Conservation (phyloP, 92 coral and sea anemone species). For the Porites rus region DNA sequence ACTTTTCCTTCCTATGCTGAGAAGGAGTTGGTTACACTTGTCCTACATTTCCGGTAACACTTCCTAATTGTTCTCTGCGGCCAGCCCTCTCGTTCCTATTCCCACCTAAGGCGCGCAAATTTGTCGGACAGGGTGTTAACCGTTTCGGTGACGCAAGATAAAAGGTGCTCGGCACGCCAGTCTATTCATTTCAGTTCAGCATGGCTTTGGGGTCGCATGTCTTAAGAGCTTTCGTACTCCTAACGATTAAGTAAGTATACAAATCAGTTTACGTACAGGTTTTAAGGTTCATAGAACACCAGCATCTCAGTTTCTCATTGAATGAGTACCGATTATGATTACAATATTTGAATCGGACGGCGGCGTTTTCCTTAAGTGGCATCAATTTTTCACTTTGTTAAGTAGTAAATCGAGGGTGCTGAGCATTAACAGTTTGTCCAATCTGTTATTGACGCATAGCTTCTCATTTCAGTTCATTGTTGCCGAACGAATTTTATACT, state of each 20-base stretch:
- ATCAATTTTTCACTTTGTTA: conserved; percentile 41
- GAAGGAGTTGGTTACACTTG: conserved; percentile 84
- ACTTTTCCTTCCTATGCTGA: conserved; percentile 69
- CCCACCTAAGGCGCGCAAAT: conserved; percentile 85
- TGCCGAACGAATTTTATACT: conserved; percentile 13
- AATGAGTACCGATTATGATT: conserved; percentile 17
- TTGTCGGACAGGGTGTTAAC: conserved; percentile 77
- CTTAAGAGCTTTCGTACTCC: conserved; percentile 22
- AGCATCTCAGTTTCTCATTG: conserved; percentile 13
- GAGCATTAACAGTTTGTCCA: conserved; percentile 13
- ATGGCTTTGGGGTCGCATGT: conserved; percentile 43
- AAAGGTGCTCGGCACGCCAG: conserved; percentile 61
- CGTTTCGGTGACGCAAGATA: conserved; percentile 81
- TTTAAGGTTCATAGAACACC: background rate
- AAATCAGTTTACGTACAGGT: conserved; percentile 2
- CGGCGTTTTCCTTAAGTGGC: conserved; percentile 45
- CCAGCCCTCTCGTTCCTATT: conserved; percentile 60
- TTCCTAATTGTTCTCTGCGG: conserved; percentile 83
- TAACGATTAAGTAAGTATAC: conserved; percentile 38
- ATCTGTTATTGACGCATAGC: conserved; percentile 20
- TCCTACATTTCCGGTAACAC: conserved; percentile 97
- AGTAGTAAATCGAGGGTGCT: conserved; percentile 24
- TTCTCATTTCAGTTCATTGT: conserved; percentile 31
- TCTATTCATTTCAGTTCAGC: conserved; percentile 41
- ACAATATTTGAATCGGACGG: conserved; percentile 19